Base-by-base conservation (phyloP, 2,888 invertebrate species). In the Diploptera punctata region DNA sequence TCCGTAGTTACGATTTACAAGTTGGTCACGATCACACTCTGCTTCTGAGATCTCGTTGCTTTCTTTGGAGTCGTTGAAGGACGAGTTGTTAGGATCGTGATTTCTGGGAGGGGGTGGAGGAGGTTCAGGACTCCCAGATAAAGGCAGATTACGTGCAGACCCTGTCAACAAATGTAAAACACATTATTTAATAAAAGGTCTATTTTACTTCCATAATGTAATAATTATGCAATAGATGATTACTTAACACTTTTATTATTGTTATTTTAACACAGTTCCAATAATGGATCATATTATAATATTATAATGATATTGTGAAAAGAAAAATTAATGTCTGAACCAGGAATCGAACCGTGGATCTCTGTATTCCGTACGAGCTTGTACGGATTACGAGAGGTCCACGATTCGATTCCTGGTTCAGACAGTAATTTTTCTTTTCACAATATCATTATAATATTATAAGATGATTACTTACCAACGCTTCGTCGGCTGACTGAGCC, bases 41-140 rank as follows among this genome's bases (percentile, higher is more conserved):
- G 95, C 95, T 84, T 95, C 95, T 81, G 94, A 95, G 84, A 95
- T 94, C 85, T 95, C 95, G 86, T 95, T 95, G 84, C 95, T 95
- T 83, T 95, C 95, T 87, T 95, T 95, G 82, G 94, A 94, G 84
- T 95, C 95, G 85, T 96, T 95, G 85, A 95, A 95, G 72, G 91
- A 91, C 82, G 89, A 89, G 81, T 89, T 89, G 76, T 81, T 81
- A 79, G 87, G 89, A 83, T 93, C 93, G 80, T 94, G 93, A 84
- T 94, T 94, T 82, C 87, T 81, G 90, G 91, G 81, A 90, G 94
- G 79, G 91, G 95, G 77, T 91, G 95, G 86, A 84, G 90, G 80
- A 85, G 89, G 76, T 86, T 89, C 85, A 83, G 86, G 92, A 81
- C 86, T 88, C 77, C 84, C 85, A 73, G 84, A 86, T 74, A 85